These are phyloP conservation scores for Cydia splendana DNA, from an alignment of 1,140 invertebrate species.

Conservation along the genomic window DNA sequence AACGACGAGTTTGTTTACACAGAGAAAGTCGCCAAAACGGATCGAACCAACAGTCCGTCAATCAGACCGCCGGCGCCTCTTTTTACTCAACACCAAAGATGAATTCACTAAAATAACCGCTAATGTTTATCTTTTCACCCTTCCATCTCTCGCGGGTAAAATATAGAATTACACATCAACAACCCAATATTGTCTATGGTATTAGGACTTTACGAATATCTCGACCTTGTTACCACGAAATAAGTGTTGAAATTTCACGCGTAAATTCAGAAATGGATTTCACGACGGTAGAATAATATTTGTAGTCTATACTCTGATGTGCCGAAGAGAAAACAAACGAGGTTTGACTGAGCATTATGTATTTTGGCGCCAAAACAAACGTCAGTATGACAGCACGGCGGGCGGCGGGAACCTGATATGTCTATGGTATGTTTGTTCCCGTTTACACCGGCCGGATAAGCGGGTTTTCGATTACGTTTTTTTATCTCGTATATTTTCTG, in stretches of 20 bases:
- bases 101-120: conserved; percentile 76
- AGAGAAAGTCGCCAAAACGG: conserved; percentile 7
- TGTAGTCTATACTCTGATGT: conserved; percentile 66
- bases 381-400: conserved; percentile 75
- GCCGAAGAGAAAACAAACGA: conserved; percentile 75
- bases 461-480: conserved; percentile 68
- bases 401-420: conserved; percentile 74
- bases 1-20: neutral
- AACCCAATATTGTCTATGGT: conserved; percentile 46
- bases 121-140: conserved; percentile 76
- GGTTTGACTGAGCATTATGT: conserved; percentile 73
- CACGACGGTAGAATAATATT: conserved; percentile 55
- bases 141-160: conserved; percentile 72
- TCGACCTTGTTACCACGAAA: conserved; percentile 38
- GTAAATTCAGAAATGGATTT: conserved; percentile 41
- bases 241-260: conserved; percentile 53
- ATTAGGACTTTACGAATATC: conserved; percentile 34
- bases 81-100: conserved; percentile 72
- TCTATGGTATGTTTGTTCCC: conserved; percentile 73
- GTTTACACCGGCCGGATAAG: conserved; percentile 68
- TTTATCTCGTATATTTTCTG: conserved; percentile 42
- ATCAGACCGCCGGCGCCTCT: conserved; percentile 71
- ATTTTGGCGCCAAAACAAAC: conserved; percentile 79
- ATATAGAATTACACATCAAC: conserved; percentile 75
- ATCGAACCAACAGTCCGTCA: conserved; percentile 53